phyloP scores from a whole-genome alignment of 2,888 invertebrate genomes.

The Spodoptera picta region DNA sequence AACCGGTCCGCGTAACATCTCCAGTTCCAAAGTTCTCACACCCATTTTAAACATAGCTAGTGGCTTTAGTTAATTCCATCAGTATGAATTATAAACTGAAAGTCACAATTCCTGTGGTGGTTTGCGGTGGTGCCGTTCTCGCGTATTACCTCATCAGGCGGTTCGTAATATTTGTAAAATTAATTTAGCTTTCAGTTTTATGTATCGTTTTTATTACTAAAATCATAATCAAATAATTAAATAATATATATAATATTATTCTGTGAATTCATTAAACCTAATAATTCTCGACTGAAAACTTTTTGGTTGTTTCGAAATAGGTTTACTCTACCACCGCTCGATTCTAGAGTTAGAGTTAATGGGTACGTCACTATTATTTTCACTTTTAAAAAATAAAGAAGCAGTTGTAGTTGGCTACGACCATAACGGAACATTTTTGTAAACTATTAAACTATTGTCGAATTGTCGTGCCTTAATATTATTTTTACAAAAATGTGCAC shows the following conservation, averaged over 20 bases:
- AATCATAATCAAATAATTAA: constrained; percentile 4
- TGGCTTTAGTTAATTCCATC: constrained; percentile 64
- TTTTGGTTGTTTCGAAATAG: constrained; percentile 55
- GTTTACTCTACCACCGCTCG: constrained; percentile 62
- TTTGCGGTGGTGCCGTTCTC: constrained; percentile 86
- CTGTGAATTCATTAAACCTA: too few species aligned
- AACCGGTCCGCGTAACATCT: constrained; percentile 73
- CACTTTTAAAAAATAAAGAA: constrained; percentile 56
- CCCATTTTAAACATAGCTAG: constrained; percentile 53
- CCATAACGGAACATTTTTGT: constrained; percentile 9
- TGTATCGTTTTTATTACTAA: constrained; percentile 4
- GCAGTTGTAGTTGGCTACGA: constrained; percentile 34
- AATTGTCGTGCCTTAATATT: constrained; percentile 16
- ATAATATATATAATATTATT: too few species aligned
- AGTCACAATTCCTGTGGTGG: constrained; percentile 85
- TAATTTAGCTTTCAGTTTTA: constrained; percentile 22
- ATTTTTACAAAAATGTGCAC: constrained; percentile 77
- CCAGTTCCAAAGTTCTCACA: constrained; percentile 66
- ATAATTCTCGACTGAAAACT: constrained; percentile 32
- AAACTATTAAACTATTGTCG: constrained; percentile 23
- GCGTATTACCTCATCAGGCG: constrained; percentile 88
- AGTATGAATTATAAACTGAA: constrained; percentile 86
- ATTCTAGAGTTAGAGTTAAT: constrained; percentile 62
- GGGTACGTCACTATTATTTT: constrained; percentile 76
- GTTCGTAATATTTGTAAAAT: constrained; percentile 75